Conservation (phyloP, 2,113 vertebrate species). For the Calyptommatus sinebrachiatus region DNA sequence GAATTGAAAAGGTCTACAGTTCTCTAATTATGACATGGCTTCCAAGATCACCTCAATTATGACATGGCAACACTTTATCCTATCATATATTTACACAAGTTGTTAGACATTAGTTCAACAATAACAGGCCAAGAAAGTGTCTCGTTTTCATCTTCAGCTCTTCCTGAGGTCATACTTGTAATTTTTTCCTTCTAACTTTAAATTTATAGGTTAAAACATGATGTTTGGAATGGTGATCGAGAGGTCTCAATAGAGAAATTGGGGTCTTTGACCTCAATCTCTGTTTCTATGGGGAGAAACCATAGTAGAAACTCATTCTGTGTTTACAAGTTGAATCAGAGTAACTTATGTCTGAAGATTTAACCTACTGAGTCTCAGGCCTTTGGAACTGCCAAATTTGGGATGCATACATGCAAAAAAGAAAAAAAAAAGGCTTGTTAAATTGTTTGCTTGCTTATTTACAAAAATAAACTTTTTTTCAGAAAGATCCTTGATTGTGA, state of each 20-base stretch:
- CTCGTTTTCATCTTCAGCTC: slow-evolving; percentile 26
- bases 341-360: slow-evolving; percentile 58
- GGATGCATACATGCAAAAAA: slow-evolving; percentile 8
- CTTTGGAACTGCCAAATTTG: slow-evolving; percentile 45
- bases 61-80: slow-evolving; percentile 31
- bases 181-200: slow-evolving; percentile 62
- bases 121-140: not conserved
- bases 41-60: slow-evolving; percentile 54
- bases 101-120: slow-evolving; percentile 43
- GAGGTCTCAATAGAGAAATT: slow-evolving; percentile 69
- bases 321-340: slow-evolving; percentile 56
- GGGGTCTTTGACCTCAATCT: slow-evolving; percentile 71
- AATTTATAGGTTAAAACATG: slow-evolving; percentile 68
- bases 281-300: slow-evolving; percentile 36
- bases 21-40: slow-evolving; percentile 34
- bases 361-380: slow-evolving; percentile 52
- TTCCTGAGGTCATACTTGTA: slow-evolving; percentile 50
- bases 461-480: not conserved
- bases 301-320: slow-evolving; percentile 29
- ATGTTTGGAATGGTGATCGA: slow-evolving; percentile 62
- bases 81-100: slow-evolving; percentile 54
- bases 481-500: not conserved
- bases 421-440: not conserved
- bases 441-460: not conserved
- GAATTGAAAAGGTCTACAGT: slow-evolving; percentile 17